Evolutionary conservation across 2,888 invertebrate species (phyloP).

Genomic region (Neoitamus cyanurus): DNA sequence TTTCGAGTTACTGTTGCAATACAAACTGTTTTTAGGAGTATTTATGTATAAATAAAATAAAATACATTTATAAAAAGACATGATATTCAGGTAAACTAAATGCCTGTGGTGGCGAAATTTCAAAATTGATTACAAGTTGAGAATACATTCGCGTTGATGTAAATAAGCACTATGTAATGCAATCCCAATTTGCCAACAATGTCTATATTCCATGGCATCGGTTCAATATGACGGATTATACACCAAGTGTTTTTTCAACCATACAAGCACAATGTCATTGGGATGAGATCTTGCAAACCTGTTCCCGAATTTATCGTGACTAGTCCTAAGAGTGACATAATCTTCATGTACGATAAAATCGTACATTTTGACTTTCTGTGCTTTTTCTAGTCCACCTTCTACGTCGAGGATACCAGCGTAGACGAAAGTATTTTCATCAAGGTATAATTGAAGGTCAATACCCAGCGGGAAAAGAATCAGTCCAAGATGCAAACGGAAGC

Average conservation of each 20-base stretch:
- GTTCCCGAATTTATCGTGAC: not conserved
- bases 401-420: not conserved
- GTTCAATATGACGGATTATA: not conserved
- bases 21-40: too few relatives aligned
- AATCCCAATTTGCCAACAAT: not conserved
- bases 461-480: not conserved
- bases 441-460: not conserved
- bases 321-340: not conserved
- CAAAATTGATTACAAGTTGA: too few relatives aligned
- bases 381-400: not conserved
- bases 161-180: not conserved
- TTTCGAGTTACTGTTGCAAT: too few relatives aligned
- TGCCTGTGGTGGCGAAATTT: too few relatives aligned
- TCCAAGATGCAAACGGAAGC: not conserved
- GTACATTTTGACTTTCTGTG: not conserved
- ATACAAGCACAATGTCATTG: not conserved
- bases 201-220: not conserved
- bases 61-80: too few relatives aligned
- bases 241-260: not conserved
- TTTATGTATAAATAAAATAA: too few relatives aligned
- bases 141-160: too few relatives aligned
- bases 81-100: too few relatives aligned
- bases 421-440: not conserved
- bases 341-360: not conserved
- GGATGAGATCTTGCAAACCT: not conserved